These are phyloP conservation scores for Eidolon helvum DNA, from an alignment of 2,113 vertebrate genomes.

Conservation along the genomic window DNA sequence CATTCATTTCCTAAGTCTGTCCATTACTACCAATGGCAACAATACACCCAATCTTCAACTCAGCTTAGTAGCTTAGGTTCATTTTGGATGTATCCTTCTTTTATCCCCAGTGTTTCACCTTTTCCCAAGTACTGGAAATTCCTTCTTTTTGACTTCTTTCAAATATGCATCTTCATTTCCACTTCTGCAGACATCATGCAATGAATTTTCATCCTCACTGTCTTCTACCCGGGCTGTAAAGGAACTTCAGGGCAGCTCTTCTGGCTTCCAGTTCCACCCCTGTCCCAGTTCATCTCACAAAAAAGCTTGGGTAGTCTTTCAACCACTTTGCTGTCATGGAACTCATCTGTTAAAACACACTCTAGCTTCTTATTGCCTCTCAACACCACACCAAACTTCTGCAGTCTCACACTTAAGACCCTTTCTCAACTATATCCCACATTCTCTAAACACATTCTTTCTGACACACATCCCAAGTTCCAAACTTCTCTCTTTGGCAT, in stretches of 20 bases:
- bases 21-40: not conserved
- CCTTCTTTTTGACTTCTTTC: not conserved
- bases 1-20: not conserved
- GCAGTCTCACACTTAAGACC: not conserved
- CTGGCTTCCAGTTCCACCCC: not conserved
- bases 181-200: not conserved
- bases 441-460: not conserved
- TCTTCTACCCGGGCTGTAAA: not conserved
- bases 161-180: not conserved
- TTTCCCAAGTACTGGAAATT: not conserved
- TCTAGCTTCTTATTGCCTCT: not conserved
- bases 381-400: not conserved
- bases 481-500: not conserved
- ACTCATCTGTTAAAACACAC: not conserved
- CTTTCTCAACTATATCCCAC: not conserved
- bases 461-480: not conserved
- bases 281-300: not conserved
- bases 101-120: not conserved
- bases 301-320: not conserved
- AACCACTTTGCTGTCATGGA: not conserved
- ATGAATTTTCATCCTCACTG: not conserved
- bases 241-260: not conserved
- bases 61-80: not conserved
- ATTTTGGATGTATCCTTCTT: not conserved
- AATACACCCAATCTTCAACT: not conserved